Evolutionary conservation across 2,113 vertebrate genomes (phyloP).

Genomic region (Lepus americanus): DNA sequence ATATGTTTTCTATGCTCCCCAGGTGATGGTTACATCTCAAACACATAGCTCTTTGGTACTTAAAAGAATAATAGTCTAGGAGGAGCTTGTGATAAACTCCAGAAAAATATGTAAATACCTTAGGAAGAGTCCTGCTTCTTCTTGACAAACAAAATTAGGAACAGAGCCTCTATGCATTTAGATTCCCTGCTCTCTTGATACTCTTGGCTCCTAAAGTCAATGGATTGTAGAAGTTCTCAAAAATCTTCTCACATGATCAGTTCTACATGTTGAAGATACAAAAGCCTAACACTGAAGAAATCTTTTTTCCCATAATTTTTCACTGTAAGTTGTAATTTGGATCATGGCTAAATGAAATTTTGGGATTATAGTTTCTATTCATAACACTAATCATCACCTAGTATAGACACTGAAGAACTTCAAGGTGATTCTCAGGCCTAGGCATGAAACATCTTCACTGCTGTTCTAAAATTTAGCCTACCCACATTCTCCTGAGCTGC

Average conservation of each 20-base stretch:
- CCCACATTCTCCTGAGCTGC: not conserved
- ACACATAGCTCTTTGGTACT: not conserved
- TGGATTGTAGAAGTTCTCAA: not conserved
- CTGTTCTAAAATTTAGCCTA: not conserved
- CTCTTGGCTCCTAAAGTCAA: not conserved
- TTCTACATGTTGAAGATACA: not conserved
- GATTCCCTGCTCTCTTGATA: not conserved
- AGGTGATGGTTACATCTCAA: not conserved
- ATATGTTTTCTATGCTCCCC: not conserved
- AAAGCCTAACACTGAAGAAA: not conserved
- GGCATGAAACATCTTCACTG: not conserved
- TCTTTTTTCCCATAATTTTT: not conserved
- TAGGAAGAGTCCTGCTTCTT: not conserved
- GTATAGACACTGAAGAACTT: not conserved
- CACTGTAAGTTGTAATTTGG: not conserved
- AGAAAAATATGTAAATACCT: not conserved
- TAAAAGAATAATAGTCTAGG: not conserved
- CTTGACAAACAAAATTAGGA: not conserved
- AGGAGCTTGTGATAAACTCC: slow-evolving; percentile 23
- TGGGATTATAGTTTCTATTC: not conserved
- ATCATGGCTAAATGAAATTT: not conserved
- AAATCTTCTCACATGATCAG: not conserved
- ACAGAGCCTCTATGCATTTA: not conserved
- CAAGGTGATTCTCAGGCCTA: not conserved
- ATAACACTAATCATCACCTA: not conserved